These are phyloP conservation scores for Enchytraeus crypticus DNA, from an alignment of 2,888 invertebrate species.

Conservation along the genomic window DNA sequence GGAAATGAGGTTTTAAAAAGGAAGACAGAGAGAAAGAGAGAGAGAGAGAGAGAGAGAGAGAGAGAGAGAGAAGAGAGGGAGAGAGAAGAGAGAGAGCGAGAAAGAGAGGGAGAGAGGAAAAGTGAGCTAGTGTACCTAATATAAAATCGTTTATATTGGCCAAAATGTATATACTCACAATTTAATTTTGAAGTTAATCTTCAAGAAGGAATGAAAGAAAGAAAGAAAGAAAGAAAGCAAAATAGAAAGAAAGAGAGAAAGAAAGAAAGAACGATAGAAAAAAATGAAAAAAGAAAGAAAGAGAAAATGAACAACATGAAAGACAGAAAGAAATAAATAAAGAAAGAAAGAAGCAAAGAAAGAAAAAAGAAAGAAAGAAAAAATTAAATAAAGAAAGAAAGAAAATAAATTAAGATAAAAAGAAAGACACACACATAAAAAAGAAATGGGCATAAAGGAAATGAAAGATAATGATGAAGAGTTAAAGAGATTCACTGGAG, in stretches of 20 bases:
- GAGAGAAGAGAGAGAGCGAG: not conserved
- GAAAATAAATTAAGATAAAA: not conserved
- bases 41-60: not conserved
- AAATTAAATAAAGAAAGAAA: not conserved
- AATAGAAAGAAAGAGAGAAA: not conserved
- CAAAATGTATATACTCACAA: not conserved
- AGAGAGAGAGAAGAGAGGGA: not conserved
- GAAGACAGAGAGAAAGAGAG: not conserved
- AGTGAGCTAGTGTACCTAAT: not conserved
- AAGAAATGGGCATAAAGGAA: not conserved
- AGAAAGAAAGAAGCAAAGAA: too few species aligned
- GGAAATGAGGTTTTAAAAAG: not conserved
- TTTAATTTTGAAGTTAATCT: too few species aligned
- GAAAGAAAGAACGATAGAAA: too few species aligned
- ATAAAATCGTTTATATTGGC: not conserved
- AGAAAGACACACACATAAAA: not conserved
- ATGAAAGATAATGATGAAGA: not conserved
- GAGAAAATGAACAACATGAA: not conserved
- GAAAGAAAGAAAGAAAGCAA: too few species aligned
- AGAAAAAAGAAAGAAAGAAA: too few species aligned
- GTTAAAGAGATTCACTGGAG: not conserved
- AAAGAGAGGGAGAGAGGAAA: not conserved
- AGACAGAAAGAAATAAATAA: too few species aligned
- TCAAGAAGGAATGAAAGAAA: too few species aligned
- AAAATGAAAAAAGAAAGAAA: too few species aligned